Evolutionary conservation across 2,888 invertebrate species (phyloP).

Genomic region (Dichetophora obliterata): DNA sequence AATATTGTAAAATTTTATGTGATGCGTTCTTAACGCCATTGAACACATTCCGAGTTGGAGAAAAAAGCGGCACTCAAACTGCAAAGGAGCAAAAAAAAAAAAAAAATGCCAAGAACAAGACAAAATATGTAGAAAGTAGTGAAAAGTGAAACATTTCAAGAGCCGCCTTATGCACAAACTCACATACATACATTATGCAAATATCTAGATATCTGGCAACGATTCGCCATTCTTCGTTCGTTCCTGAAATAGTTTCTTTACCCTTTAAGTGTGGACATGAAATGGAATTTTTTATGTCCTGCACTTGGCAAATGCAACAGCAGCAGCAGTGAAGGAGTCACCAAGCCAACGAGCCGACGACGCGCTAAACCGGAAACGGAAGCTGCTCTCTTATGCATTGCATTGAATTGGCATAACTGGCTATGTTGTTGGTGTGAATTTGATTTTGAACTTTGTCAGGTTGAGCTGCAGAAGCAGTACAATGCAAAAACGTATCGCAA

Average conservation of each 20-base stretch:
- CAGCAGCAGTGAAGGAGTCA: neutral
- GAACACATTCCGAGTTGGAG: constrained; percentile 1
- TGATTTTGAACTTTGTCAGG: constrained; percentile 26
- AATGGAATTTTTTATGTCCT: constrained; percentile 27
- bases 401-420: neutral
- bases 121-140: neutral
- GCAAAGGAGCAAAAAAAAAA: neutral
- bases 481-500: neutral
- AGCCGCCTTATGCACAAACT: neutral
- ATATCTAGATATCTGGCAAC: constrained; percentile 13
- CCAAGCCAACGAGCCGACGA: neutral
- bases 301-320: constrained; percentile 1
- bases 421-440: constrained; percentile 22
- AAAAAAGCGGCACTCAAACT: neutral
- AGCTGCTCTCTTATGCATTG: constrained; percentile 29
- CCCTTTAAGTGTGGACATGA: constrained; percentile 15
- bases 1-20: neutral
- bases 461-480: neutral
- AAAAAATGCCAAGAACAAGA: neutral
- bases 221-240: neutral
- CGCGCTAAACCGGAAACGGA: constrained; percentile 26
- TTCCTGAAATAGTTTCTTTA: neutral
- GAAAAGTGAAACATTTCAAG: constrained; percentile 26
- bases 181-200: constrained; percentile 12
- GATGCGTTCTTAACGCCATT: neutral